Percentiles rank a stretch among this genome's conserved stretches.
These are phyloP conservation scores for Drosophila obscura DNA, from an alignment of 1,140 invertebrate species.

Conservation along the genomic window DNA sequence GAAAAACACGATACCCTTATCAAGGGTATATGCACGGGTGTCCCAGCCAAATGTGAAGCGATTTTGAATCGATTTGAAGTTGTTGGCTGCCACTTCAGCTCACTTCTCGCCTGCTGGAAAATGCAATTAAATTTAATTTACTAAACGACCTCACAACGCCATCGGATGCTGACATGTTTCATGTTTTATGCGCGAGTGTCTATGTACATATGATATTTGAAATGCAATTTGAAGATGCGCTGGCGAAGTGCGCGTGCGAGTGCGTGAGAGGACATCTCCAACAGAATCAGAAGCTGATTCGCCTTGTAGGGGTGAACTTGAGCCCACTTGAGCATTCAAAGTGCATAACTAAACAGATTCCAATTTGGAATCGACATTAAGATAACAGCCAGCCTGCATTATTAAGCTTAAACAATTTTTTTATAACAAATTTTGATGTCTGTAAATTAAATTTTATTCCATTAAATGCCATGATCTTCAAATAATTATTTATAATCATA, in stretches of 20 bases:
- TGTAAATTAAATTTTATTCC: no score
- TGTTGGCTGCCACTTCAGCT: slow-evolving; percentile 38
- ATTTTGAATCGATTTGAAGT: slow-evolving; percentile 55
- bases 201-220: slow-evolving; percentile 15
- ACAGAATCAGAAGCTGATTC: slow-evolving; percentile 47
- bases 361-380: slow-evolving; percentile 1
- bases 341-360: not conserved
- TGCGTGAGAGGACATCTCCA: slow-evolving; percentile 52
- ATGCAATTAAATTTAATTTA: slow-evolving; percentile 72
- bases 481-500: no score
- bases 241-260: slow-evolving; percentile 6
- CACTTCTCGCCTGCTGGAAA: slow-evolving; percentile 28
- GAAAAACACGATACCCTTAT: not conserved
- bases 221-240: slow-evolving; percentile 62
- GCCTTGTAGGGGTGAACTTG: slow-evolving; percentile 56
- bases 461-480: no score
- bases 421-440: no score
- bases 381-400: slow-evolving; percentile 4
- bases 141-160: slow-evolving; percentile 55
- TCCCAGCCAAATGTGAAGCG: slow-evolving; percentile 28
- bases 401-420: slow-evolving; percentile 11
- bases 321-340: slow-evolving; percentile 38
- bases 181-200: slow-evolving; percentile 41
- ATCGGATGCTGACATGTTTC: slow-evolving; percentile 38
- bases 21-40: slow-evolving; percentile 21